Conservation (phyloP, 2,888 invertebrate genomes). For the Linyphia triangularis region DNA sequence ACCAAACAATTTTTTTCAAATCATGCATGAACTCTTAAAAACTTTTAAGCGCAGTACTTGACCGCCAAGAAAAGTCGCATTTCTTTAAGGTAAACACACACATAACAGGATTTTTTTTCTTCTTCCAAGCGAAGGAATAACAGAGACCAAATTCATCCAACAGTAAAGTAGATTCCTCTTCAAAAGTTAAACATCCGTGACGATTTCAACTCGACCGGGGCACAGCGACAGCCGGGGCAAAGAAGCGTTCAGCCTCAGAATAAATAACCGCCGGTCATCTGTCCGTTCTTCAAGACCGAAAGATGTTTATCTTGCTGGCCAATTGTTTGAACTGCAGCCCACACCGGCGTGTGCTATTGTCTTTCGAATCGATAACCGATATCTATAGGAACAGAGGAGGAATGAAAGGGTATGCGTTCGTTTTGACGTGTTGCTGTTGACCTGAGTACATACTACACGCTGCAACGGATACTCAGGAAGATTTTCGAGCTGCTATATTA, state of each 20-base stretch:
- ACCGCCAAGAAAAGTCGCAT: too few species aligned
- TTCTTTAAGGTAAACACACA: too few species aligned
- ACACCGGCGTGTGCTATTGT: not conserved
- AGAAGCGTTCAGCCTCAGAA: too few species aligned
- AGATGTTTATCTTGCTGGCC: constrained; percentile 4
- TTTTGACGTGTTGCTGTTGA: not conserved
- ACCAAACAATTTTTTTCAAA: too few species aligned
- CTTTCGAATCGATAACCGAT: not conserved
- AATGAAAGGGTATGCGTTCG: too few species aligned
- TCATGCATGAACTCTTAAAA: too few species aligned
- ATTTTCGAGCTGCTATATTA: not conserved
- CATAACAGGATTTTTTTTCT: too few species aligned
- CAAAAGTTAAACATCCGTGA: constrained; percentile 30
- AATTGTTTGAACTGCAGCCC: not conserved
- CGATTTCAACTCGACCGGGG: constrained; percentile 21
- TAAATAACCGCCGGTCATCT: constrained; percentile 8
- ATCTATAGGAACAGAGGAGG: not conserved
- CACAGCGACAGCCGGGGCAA: too few species aligned
- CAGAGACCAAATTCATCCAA: not conserved
- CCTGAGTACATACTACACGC: not conserved
- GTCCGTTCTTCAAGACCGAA: not conserved
- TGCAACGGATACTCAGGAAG: not conserved
- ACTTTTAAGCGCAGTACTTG: too few species aligned
- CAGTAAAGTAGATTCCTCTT: not conserved
- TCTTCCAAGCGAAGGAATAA: not conserved